These are phyloP conservation scores for Helicoverpa assulta DNA, from an alignment of 2,888 invertebrate genomes.

Conservation along the genomic window DNA sequence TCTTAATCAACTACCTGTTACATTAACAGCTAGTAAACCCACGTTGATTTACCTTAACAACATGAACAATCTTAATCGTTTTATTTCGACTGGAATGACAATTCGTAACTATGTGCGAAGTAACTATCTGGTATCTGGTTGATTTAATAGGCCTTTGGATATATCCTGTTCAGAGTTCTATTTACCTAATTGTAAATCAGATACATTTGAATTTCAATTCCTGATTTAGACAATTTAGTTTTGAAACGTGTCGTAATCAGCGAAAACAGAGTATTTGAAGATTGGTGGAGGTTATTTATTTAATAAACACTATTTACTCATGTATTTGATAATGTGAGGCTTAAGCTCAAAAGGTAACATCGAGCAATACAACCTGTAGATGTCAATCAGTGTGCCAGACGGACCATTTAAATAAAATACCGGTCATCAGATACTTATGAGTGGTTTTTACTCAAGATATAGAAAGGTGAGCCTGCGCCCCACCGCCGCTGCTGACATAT, in stretches of 20 bases:
- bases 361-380: background rate
- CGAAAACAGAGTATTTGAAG: background rate
- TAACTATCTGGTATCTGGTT: slow-evolving; percentile 32
- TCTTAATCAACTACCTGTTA: slow-evolving; percentile 12
- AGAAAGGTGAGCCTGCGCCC: slow-evolving; percentile 51
- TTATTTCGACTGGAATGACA: slow-evolving; percentile 35
- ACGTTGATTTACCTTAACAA: slow-evolving; percentile 21
- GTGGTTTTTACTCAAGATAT: slow-evolving; percentile 35
- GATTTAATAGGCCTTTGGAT: slow-evolving; percentile 37
- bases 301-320: no score
- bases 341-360: no score
- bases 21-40: slow-evolving; percentile 24
- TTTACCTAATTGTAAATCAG: slow-evolving; percentile 44
- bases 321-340: no score
- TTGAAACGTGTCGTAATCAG: slow-evolving; percentile 14
- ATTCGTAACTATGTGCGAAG: slow-evolving; percentile 12
- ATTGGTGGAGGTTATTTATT: no score
- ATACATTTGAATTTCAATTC: slow-evolving; percentile 42
- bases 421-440: slow-evolving; percentile 40
- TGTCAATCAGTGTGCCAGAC: background rate
- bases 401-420: slow-evolving; percentile 7
- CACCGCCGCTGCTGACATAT: slow-evolving; percentile 28
- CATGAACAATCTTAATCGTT: slow-evolving; percentile 15
- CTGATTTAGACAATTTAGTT: slow-evolving; percentile 26
- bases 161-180: slow-evolving; percentile 31